Base-by-base conservation (phyloP, 2,888 invertebrate genomes). In the Agrochola lychnidis region DNA sequence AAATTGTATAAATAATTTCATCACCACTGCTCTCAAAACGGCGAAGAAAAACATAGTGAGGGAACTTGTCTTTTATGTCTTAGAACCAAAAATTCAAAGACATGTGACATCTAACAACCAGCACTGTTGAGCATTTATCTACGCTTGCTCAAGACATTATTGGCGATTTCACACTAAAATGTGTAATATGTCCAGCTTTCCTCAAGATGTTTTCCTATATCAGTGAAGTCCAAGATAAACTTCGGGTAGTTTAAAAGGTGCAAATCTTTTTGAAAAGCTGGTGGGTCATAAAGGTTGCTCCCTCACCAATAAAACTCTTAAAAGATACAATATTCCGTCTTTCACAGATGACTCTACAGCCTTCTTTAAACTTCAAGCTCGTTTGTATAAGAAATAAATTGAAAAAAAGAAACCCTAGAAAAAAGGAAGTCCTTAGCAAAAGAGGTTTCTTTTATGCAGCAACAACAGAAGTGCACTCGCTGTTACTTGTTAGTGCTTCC, bases 391-490 rank as follows among this genome's bases (percentile, higher is more conserved):
- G 0, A 71, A 68, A 30, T 62, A 62, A 69, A 69, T 56, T 82
- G 64, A 9, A 64, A 68, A 61, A 36, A 36, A 36, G 4, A 36
- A 36, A 36, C 36, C 36, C 36, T 36, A 36, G 36, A 36, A 36
- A 36, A 3, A 36, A 36, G 36, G 4, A 36, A 36, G 36, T 36
- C 36, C 36, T 53, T 51, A 61, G 83, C 82, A 70, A 83, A 67
- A 56, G n/a, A 76, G 36, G 14, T 57, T 76, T 73, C n/a, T 57
- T 76, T 70, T 51, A 57, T 51, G 59, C 48, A 67, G 73, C n/a
- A 68, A 73, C 40, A 70, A 63, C 53, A 48, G 84, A 68, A 83
- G 51, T 64, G 76, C 77, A 70, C 56, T 71, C 71, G 30, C 22
- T 68, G 68, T 68, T 68, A 68, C 64, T 76, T 57, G 70, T 68